These are phyloP conservation scores for Eueides isabella DNA, from an alignment of 1,140 invertebrate genomes.

Conservation along the genomic window DNA sequence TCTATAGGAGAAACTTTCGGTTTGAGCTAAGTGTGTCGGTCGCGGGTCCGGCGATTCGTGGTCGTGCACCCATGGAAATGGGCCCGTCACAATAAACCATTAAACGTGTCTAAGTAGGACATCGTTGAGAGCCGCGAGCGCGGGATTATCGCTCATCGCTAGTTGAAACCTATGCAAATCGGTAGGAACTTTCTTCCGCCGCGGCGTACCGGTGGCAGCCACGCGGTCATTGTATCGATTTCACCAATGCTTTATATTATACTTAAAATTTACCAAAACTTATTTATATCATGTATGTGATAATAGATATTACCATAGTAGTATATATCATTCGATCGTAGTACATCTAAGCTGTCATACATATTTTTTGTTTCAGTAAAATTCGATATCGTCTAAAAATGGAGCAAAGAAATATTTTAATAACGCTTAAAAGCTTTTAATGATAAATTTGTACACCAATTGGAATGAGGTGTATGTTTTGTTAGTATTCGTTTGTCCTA, in stretches of 20 bases:
- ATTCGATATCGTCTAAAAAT: not conserved
- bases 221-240: slow-evolving; percentile 70
- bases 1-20: slow-evolving; percentile 79
- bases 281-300: not conserved
- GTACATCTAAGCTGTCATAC: not conserved
- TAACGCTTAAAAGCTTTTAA: not conserved
- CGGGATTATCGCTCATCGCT: slow-evolving; percentile 47
- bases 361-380: not conserved
- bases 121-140: slow-evolving; percentile 56
- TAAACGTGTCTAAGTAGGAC: slow-evolving; percentile 74
- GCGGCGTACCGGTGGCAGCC: slow-evolving; percentile 43
- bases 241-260: slow-evolving; percentile 49
- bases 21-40: slow-evolving; percentile 73
- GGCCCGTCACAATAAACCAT: slow-evolving; percentile 75
- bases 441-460: not conserved
- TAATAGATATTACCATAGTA: not conserved
- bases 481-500: not conserved
- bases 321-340: no score
- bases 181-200: slow-evolving; percentile 77
- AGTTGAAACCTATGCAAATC: slow-evolving; percentile 72
- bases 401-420: not conserved
- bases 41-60: slow-evolving; percentile 53
- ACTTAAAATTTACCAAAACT: slow-evolving; percentile 4
- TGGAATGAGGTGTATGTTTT: no score
- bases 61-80: slow-evolving; percentile 75